These are phyloP conservation scores for Himantopus leucocephalus DNA, from an alignment of 2,113 vertebrate genomes.

Conservation along the genomic window DNA sequence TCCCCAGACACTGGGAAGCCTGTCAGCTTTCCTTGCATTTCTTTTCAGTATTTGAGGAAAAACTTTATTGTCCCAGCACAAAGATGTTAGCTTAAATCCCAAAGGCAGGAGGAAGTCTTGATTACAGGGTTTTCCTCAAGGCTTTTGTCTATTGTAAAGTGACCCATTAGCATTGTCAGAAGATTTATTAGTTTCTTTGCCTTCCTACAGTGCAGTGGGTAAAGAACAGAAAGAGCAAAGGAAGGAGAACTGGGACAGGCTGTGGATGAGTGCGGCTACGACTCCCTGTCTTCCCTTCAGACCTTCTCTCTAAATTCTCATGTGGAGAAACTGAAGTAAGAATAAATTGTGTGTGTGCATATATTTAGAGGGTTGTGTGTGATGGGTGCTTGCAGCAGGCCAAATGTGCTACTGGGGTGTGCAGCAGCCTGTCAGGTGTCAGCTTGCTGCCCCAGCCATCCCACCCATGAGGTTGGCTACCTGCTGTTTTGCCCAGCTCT, in stretches of 20 bases:
- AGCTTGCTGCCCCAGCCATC: neutral
- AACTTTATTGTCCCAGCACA: neutral
- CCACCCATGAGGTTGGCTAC: neutral
- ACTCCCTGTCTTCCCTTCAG: neutral
- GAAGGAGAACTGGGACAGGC: neutral
- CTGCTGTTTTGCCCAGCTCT: rapidly evolving
- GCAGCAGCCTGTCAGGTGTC: neutral
- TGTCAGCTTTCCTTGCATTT: neutral
- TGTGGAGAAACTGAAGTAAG: neutral
- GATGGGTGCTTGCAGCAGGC: neutral
- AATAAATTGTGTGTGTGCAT: neutral
- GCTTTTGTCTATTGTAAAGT: neutral
- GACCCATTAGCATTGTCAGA: neutral
- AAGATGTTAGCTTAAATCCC: neutral
- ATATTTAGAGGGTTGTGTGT: neutral
- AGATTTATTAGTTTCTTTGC: neutral
- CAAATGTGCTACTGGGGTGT: too few species aligned
- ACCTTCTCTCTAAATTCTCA: neutral
- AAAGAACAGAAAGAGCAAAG: neutral
- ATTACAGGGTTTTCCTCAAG: neutral
- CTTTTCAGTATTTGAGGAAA: neutral
- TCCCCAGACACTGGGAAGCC: neutral
- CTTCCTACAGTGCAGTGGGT: neutral
- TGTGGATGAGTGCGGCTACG: neutral
- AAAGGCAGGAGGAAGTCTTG: neutral